Base-by-base conservation (phyloP, 2,797 vertebrate genomes). In the Acrossocheilus wenchowensis region DNA sequence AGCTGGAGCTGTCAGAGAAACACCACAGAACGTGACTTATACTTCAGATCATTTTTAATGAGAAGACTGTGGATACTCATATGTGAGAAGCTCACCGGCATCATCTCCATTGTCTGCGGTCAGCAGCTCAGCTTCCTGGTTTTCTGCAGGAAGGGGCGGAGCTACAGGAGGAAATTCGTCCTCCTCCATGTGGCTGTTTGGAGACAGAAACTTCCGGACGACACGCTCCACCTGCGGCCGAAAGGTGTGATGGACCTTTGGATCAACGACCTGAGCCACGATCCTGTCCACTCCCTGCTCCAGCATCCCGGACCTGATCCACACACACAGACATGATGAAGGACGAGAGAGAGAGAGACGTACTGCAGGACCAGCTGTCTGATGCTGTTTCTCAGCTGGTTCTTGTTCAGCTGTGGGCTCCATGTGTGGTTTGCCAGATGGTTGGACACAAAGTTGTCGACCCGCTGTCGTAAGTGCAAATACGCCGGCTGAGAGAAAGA, bases 351-450 rank as follows among this genome's bases (percentile, higher is more conserved):
- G 5, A 21, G 19, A 23, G 5, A 6, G 23, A 96, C 98, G 96
- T 95, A 99, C 98, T 99, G 99, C 78, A 99, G 95, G 86, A 99
- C 98, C 54, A 99, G 97, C 87, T 99, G 98, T 50, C 98, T 93
- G 92, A 99, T 99, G 91, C 97, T 99, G 95, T 99, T 99, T 87
- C 98, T 96, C 88, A 99, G 94, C 92, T 99, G 98, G 94, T 99
- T 99, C 94, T 99, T 99, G 94, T 99, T 99, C 89, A 99, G 94
- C 90, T 99, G 98, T 74, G 98, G 98, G 88, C 98, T 99, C 98
- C 98, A 99, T 0, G 98, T 99, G 91, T 99, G 98, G 92, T 97
- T 99, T 0, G 98, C 97, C 62, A 99, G 96, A 89, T 99, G 98
- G 89, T 98, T 99, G 2, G 98, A 98, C 81, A 99, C 98, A 91